Percentiles rank a stretch among this genome's conserved stretches.
phyloP scores from a whole-genome alignment of 2,113 vertebrate species.

The Oryzias javanicus region DNA sequence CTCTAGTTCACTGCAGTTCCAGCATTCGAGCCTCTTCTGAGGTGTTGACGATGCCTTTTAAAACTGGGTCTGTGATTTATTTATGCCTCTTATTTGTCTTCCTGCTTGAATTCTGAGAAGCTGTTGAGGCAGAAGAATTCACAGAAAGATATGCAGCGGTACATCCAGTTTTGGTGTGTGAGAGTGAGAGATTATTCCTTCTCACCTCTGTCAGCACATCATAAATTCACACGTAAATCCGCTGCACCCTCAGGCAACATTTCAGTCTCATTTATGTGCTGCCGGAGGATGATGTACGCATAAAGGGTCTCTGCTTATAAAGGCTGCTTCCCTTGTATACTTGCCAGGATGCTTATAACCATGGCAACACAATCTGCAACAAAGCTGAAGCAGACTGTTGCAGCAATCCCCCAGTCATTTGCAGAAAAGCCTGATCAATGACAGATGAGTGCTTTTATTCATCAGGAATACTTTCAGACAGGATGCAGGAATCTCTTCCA shows the following conservation, averaged over 20 bases:
- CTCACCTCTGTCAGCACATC: conserved; percentile 4
- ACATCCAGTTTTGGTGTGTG: neutral
- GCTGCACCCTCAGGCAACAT: conserved; percentile 3
- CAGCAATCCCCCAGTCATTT: conserved; percentile 15
- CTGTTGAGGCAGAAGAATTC: neutral
- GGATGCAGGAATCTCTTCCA: neutral
- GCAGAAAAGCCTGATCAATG: conserved; percentile 25
- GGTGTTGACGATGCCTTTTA: neutral
- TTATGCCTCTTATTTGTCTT: neutral
- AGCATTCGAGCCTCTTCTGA: neutral
- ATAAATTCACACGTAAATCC: conserved; percentile 19
- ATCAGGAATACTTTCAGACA: conserved; percentile 6
- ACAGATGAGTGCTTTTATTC: neutral
- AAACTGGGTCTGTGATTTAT: neutral
- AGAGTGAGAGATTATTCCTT: conserved; percentile 9
- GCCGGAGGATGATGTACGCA: conserved; percentile 36
- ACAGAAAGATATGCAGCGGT: neutral
- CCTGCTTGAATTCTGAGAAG: neutral
- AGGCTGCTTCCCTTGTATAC: conserved; percentile 36
- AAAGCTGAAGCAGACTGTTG: conserved; percentile 26
- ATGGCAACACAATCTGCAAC: conserved; percentile 63
- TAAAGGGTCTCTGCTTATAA: conserved; percentile 33
- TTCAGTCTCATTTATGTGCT: conserved; percentile 32
- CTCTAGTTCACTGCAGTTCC: neutral
- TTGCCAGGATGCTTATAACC: conserved; percentile 55